Base-by-base conservation (phyloP, 1,140 invertebrate species). In the Bombus consobrinus region DNA sequence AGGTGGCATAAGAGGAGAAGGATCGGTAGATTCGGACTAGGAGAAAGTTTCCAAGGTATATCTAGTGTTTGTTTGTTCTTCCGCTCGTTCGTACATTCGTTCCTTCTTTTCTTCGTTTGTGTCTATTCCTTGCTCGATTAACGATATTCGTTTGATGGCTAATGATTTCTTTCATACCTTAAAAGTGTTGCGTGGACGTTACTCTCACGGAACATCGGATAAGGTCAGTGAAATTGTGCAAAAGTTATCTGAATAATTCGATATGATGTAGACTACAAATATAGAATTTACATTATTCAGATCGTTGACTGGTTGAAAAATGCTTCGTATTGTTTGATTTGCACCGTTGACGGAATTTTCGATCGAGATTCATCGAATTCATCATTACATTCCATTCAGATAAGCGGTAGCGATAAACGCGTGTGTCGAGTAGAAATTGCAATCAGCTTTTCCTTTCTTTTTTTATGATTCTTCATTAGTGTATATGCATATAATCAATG, bases 31-130 rank as follows among this genome's bases (percentile, higher is more conserved):
- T 81, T 81, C 43, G 71, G 59, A 71, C n/a, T 62, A 75, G 22
- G 84, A 81, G 84, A 85, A 85, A 85, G 84, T 85, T 81, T 66
- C 62, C 43, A 75, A 81, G 78, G 71, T 74, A 34, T 28, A 81
- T 25, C 28, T 66, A 66, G 41, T 39, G 82, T 28, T 25, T 39
- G n/a, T 69, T 59, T 22, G 18, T 68, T 39, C 28, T 41, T 81
- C 34, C 25, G 32, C 22, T 80, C 76, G 39, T 34, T n/a, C 9
- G 41, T 34, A 43, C 18, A 32, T n/a, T 68, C 13, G 59, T 73
- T n/a, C 32, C 34, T 64, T 57, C 22, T 25, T 47, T 53, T 15
- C 3, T 37, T 10, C 28, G 15, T 0, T 12, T 28, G 57, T 28
- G 47, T 1, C 6, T 22, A 53, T 53, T 53, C 47, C 47, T 53